Conservation (phyloP, 2,888 invertebrate species). For the Parnassius smintheus region DNA sequence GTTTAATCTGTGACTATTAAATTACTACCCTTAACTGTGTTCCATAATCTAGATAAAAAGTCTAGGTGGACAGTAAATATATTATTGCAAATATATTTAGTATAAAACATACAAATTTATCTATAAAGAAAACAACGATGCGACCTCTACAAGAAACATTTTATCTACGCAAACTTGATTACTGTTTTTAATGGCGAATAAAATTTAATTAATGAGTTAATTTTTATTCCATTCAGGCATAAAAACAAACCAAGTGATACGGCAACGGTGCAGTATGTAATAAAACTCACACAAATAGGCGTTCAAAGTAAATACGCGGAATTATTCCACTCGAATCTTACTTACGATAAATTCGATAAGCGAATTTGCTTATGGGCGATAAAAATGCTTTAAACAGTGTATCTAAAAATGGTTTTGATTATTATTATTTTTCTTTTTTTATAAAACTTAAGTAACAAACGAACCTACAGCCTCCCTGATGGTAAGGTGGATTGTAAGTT, state of each 20-base stretch:
- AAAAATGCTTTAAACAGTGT: conserved; percentile 3
- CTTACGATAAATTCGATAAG: conserved; percentile 19
- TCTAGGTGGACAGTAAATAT: too few relatives aligned
- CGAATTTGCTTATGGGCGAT: conserved; percentile 3
- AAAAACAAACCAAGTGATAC: conserved; percentile 2
- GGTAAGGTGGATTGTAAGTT: too few relatives aligned
- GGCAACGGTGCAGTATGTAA: conserved; percentile 6
- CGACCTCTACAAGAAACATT: not conserved
- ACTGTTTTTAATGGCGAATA: conserved; percentile 18
- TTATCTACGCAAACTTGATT: conserved; percentile 4
- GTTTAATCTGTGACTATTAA: too few relatives aligned
- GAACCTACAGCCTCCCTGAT: too few relatives aligned
- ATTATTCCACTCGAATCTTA: conserved; percentile 12
- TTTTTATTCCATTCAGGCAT: conserved; percentile 13
- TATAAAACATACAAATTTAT: too few relatives aligned
- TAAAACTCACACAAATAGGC: conserved; percentile 11
- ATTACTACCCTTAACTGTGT: too few relatives aligned
- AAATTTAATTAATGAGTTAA: conserved; percentile 18
- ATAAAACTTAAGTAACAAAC: too few relatives aligned
- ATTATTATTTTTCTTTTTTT: not conserved
- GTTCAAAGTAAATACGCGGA: conserved; percentile 4
- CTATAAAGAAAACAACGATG: not conserved
- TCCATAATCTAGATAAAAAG: too few relatives aligned
- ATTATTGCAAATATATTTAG: too few relatives aligned
- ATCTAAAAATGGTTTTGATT: not conserved